A percentile compares a stretch with the other conserved stretches of the same genome.
Conservation (phyloP, 2,888 invertebrate genomes). For the Xestia c-nigrum region DNA sequence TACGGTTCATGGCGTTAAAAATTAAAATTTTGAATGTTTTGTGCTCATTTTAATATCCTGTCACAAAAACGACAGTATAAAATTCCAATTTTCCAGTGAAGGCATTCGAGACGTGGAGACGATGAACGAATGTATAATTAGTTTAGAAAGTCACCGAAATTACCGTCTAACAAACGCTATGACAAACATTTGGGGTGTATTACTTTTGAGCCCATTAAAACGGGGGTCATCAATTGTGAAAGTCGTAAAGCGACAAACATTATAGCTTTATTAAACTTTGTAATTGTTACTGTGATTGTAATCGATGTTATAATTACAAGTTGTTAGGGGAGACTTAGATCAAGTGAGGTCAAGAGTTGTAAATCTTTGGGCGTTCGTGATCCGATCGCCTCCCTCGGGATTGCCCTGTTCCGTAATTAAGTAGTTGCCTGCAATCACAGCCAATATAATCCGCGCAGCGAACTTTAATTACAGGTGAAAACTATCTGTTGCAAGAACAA, state of each 20-base stretch:
- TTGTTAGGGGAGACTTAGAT: slow-evolving; percentile 72
- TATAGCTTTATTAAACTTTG: slow-evolving; percentile 64
- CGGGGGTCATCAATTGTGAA: slow-evolving; percentile 58
- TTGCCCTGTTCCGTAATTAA: slow-evolving; percentile 80
- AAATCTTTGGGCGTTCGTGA: slow-evolving; percentile 80
- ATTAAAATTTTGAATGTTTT: slow-evolving; percentile 68
- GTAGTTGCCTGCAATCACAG: slow-evolving; percentile 81
- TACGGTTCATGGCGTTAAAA: slow-evolving; percentile 24
- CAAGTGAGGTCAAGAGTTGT: slow-evolving; percentile 84
- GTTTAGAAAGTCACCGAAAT: slow-evolving; percentile 71
- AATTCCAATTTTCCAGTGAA: slow-evolving; percentile 78
- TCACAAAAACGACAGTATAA: slow-evolving; percentile 75
- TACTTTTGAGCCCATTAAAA: slow-evolving; percentile 64
- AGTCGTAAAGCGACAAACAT: slow-evolving; percentile 61
- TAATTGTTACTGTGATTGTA: slow-evolving; percentile 66
- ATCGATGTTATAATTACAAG: slow-evolving; percentile 73
- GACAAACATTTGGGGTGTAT: slow-evolving; percentile 67
- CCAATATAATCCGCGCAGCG: slow-evolving; percentile 80
- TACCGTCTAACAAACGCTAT: slow-evolving; percentile 67
- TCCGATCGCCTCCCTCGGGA: slow-evolving; percentile 75
- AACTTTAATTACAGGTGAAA: slow-evolving; percentile 83
- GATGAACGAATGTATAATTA: slow-evolving; percentile 75
- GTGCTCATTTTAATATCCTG: slow-evolving; percentile 76
- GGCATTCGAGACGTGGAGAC: slow-evolving; percentile 70
- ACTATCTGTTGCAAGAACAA: slow-evolving; percentile 73